Conservation (phyloP, 2,113 vertebrate species). For the Eptesicus fuscus region DNA sequence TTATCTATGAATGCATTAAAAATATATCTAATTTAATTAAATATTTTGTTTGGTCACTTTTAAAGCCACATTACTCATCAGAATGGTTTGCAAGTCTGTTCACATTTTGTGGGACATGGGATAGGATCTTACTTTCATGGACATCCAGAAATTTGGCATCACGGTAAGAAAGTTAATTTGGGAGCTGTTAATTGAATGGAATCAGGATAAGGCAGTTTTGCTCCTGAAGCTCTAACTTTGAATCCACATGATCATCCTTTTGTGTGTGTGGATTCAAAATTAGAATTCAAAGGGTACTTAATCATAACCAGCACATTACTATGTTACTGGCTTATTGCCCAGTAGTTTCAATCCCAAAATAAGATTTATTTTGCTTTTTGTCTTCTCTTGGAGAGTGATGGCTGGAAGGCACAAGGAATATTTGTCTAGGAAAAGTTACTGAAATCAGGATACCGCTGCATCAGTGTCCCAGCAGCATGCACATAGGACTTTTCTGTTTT, state of each 20-base stretch:
- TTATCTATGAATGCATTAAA: slow-evolving; percentile 30
- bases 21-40: slow-evolving; percentile 41
- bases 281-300: not conserved
- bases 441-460: slow-evolving; percentile 28
- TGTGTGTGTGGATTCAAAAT: not conserved
- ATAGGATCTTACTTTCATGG: slow-evolving; percentile 96
- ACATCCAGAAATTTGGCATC: slow-evolving; percentile 97
- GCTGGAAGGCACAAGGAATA: slow-evolving; percentile 45
- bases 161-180: slow-evolving; percentile 85
- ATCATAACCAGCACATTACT: slow-evolving; percentile 39
- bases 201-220: not conserved
- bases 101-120: slow-evolving; percentile 94
- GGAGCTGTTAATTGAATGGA: not conserved
- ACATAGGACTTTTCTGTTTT: slow-evolving; percentile 64
- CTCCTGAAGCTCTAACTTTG: not conserved
- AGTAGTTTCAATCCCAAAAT: slow-evolving; percentile 33
- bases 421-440: slow-evolving; percentile 55
- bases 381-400: slow-evolving; percentile 34
- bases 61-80: slow-evolving; percentile 85
- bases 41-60: slow-evolving; percentile 63
- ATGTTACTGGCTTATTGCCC: slow-evolving; percentile 24
- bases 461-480: slow-evolving; percentile 28
- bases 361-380: slow-evolving; percentile 55
- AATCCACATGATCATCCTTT: not conserved
- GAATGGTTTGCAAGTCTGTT: slow-evolving; percentile 90